Evolutionary conservation across 1,140 invertebrate genomes (phyloP).

Genomic region (Drosophila quadrilineata): DNA sequence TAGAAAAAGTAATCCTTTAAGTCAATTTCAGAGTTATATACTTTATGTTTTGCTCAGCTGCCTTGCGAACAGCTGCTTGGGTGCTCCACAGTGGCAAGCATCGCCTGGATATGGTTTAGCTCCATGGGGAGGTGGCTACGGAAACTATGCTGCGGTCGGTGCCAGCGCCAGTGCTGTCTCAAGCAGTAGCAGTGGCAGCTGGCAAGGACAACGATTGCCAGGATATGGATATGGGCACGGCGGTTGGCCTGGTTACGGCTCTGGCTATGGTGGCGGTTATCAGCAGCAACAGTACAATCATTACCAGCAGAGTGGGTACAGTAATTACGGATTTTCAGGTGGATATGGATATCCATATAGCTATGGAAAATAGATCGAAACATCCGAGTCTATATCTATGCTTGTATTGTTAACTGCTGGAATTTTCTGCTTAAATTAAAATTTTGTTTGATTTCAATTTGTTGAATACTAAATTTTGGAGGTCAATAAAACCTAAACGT

Average conservation of each 20-base stretch:
- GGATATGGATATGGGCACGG: constrained; percentile 35
- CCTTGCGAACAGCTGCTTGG: constrained; percentile 8
- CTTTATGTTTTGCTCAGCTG: constrained; percentile 24
- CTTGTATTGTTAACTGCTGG: constrained; percentile 34
- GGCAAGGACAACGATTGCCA: constrained; percentile 41
- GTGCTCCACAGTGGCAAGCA: constrained; percentile 48
- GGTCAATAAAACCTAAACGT: constrained; percentile 71
- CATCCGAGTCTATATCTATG: constrained; percentile 10
- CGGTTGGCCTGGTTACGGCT: constrained; percentile 39
- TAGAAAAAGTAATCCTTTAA: background rate
- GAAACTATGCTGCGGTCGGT: constrained; percentile 32
- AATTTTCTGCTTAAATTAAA: constrained; percentile 52
- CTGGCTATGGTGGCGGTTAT: constrained; percentile 36
- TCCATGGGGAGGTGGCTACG: constrained; percentile 52
- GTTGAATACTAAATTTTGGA: constrained; percentile 55
- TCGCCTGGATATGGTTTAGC: constrained; percentile 56
- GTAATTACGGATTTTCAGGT: constrained; percentile 42
- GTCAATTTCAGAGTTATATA: constrained; percentile 2
- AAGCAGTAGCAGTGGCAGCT: constrained; percentile 49
- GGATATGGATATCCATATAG: constrained; percentile 51
- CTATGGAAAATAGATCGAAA: constrained; percentile 41
- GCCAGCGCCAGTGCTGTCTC: constrained; percentile 36
- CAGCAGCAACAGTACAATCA: constrained; percentile 60
- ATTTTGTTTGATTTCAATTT: constrained; percentile 65
- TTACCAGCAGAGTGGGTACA: constrained; percentile 47